Base-by-base conservation (phyloP, 2,113 vertebrate species). In the Nerophis lumbriciformis region DNA sequence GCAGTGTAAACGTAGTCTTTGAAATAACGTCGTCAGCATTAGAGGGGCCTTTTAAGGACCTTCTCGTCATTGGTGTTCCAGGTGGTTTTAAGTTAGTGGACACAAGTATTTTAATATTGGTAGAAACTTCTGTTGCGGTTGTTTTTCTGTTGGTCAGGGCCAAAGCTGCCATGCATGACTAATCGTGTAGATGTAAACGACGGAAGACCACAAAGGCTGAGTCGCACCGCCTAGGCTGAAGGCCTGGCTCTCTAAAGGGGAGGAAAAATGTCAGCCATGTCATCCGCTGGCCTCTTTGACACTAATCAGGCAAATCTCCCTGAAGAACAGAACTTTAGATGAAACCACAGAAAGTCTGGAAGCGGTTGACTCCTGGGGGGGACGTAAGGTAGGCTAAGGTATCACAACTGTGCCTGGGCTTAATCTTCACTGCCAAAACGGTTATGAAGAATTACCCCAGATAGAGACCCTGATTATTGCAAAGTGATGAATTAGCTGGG, bases 301-400 rank as follows among this genome's bases (percentile, higher is more conserved):
- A 71, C 68, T 80, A 84, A 85, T 83, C 80, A 82, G 75, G 71
- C 72, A 83, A 80, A 80, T 84, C 71, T 86, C 75, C 69, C 73
- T 69, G 64, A 76, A 77, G 74, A 78, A 65, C 73, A 80, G 72
- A 81, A 83, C 75, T 81, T 76, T 63, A 82, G 73, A 73, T 74
- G 73, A 64, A 80, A 80, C 77, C 71, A 53, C 76, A 77, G 60
- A 77, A 72, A 58, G 72, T 80, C 80, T 83, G 73, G 71, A 79
- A 75, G 80, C 66, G 64, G 58, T 70, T 63, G 75, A 73, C 60
- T 77, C 35, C 51, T 48, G 55, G 66, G 50, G 71, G 19, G 28
- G 28, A 64, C 28, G 57, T 12, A 66, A 48, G 61, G 56, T 56
- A 76, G 83, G 79, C 75, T 76, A 73, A 67, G 61, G 76, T 71